Base-by-base conservation (phyloP, 2,113 vertebrate genomes). In the Vicugna pacos region DNA sequence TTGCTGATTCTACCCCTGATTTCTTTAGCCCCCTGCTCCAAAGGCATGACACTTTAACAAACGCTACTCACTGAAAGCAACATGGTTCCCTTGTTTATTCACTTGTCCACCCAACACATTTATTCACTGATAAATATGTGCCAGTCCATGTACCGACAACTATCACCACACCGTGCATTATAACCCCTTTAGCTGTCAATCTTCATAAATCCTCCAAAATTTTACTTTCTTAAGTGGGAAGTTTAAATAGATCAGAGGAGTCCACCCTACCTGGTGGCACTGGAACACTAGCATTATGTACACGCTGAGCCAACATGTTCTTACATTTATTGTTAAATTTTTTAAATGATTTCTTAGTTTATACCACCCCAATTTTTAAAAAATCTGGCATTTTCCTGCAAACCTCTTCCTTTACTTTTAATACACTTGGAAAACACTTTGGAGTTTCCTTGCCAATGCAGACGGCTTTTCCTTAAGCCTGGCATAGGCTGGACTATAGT, bases 361-460 rank as follows among this genome's bases (percentile, higher is more conserved):
- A 22, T 79, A 70, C 28, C 16, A 80, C 15, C 86, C 84, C 48
- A 50, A 67, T 56, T 32, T 10, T 50, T 86, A 52, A 92, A 30
- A 30, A 28, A 11, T 62, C 16, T 77, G 82, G 62, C 28, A 35
- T 87, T 64, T 76, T 86, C 75, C 85, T 77, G 54, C 89, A 93
- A 91, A 93, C 85, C n/a, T 48, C 38, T 75, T 80, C 42, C 73
- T 81, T 77, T 77, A 46, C 76, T 96, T 91, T 93, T 58, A 88
- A 86, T 52, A 69, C 20, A 17, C 54, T 94, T 94, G 69, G 96
- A 93, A 96, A 79, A 17, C 82, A 97, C 46, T 77, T 62, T 93
- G 77, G 85, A 91, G 32, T 89, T 42, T 81, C n/a, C 56, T 72
- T 94, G 81, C 72, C 92, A 96, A 70, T 32, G 46, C 26, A 46